These are phyloP conservation scores for Spinibarbus caldwelli DNA, from an alignment of 2,797 vertebrate genomes.

Conservation along the genomic window DNA sequence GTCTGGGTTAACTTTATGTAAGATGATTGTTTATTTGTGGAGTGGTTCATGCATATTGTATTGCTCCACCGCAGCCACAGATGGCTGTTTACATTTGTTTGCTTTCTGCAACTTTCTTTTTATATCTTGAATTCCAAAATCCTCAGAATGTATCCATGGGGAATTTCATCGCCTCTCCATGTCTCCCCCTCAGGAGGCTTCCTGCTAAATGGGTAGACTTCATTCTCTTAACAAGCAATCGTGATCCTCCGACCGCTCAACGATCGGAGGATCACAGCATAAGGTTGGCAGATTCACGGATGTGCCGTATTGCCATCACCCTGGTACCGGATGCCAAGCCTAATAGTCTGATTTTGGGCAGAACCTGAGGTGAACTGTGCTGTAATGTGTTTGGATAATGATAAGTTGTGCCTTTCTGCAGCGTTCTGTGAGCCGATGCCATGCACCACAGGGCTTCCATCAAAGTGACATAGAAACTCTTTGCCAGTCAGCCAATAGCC, in stretches of 20 bases:
- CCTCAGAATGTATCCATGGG: constrained; percentile 27
- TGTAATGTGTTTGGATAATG: constrained; percentile 48
- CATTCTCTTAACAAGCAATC: constrained; percentile 52
- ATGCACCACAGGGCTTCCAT: constrained; percentile 45
- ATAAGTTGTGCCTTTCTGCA: constrained; percentile 31
- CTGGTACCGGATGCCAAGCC: constrained; percentile 27
- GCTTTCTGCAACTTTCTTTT: constrained; percentile 39
- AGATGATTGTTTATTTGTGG: background rate
- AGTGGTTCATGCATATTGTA: constrained; percentile 12
- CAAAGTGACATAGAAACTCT: constrained; percentile 46
- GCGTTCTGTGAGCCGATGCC: constrained; percentile 34
- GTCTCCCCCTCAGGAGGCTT: constrained; percentile 37
- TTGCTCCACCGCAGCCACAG: background rate
- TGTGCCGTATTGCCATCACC: constrained; percentile 22
- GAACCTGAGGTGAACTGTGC: constrained; percentile 47
- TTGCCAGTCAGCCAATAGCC: constrained; percentile 37
- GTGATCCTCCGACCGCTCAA: constrained; percentile 14
- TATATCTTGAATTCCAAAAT: constrained; percentile 2
- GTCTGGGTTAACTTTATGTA: background rate
- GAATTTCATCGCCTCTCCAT: constrained; percentile 29
- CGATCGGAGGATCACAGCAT: no score
- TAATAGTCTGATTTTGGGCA: constrained; percentile 44
- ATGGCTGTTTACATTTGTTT: constrained; percentile 45
- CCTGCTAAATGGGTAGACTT: constrained; percentile 31
- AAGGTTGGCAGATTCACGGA: constrained; percentile 31